Conservation (phyloP, 2,888 invertebrate genomes). For the Ypsolopha sequella region DNA sequence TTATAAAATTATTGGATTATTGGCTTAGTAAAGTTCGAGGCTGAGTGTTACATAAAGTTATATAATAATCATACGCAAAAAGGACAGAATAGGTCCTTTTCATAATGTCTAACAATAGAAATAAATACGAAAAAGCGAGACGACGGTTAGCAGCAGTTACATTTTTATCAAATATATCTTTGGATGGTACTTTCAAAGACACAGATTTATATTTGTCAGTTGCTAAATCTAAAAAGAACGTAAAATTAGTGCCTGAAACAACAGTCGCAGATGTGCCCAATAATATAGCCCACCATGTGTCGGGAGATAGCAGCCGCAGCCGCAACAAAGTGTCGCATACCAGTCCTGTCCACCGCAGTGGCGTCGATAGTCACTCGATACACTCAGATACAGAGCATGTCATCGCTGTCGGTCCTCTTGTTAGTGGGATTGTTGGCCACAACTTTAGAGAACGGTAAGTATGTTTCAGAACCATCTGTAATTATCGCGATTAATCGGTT, state of each 20-base stretch:
- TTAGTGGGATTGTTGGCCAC: constrained; percentile 55
- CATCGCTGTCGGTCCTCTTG: constrained; percentile 74
- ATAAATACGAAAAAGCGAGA: constrained; percentile 76
- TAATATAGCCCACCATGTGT: constrained; percentile 27
- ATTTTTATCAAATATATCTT: constrained; percentile 94
- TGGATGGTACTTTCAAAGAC: constrained; percentile 90
- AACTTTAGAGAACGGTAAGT: constrained; percentile 76
- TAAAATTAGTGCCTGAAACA: constrained; percentile 12
- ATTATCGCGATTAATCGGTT: too few relatives aligned
- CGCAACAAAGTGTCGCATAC: constrained; percentile 40
- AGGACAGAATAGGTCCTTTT: too few relatives aligned
- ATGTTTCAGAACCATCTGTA: too few relatives aligned
- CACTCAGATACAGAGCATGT: constrained; percentile 82
- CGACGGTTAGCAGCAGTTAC: constrained; percentile 92
- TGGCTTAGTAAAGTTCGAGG: too few relatives aligned
- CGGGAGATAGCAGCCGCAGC: constrained; percentile 33
- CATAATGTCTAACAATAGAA: constrained; percentile 44
- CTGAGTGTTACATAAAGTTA: too few relatives aligned
- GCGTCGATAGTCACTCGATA: constrained; percentile 68
- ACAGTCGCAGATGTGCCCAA: constrained; percentile 24
- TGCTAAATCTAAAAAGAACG: constrained; percentile 30
- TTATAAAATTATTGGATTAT: too few relatives aligned
- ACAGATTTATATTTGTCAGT: constrained; percentile 52
- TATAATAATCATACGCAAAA: too few relatives aligned
- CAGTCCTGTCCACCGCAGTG: constrained; percentile 41